phyloP scores from a whole-genome alignment of 2,113 vertebrate genomes.

The Pagrus major region DNA sequence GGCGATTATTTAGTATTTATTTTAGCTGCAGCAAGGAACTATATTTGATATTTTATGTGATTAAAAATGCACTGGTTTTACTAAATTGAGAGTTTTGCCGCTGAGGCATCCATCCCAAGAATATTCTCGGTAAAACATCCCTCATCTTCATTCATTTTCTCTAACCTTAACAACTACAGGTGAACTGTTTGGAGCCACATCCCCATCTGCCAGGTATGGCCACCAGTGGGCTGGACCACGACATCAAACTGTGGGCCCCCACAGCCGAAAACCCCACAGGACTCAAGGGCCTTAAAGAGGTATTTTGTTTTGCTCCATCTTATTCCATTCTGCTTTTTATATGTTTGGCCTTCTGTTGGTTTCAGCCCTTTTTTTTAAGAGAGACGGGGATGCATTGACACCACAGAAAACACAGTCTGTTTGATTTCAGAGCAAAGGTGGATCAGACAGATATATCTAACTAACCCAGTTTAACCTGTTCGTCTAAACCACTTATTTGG shows the following conservation, averaged over 20 bases:
- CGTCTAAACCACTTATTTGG: background rate
- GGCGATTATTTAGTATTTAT: background rate
- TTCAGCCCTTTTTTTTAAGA: background rate
- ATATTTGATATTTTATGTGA: background rate
- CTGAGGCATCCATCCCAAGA: background rate
- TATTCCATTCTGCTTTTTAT: background rate
- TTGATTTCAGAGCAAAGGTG: too few relatives aligned
- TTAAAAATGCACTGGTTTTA: background rate
- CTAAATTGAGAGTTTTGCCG: background rate
- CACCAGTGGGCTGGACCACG: constrained; percentile 94
- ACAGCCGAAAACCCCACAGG: constrained; percentile 90
- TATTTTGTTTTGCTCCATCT: constrained; percentile 47
- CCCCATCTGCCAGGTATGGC: constrained; percentile 93
- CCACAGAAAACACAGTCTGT: background rate
- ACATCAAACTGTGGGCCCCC: constrained; percentile 97
- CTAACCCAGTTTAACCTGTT: background rate
- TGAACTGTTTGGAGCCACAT: constrained; percentile 96
- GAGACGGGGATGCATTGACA: background rate
- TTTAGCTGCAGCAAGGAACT: background rate
- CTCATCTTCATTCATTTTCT: background rate
- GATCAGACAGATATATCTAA: background rate
- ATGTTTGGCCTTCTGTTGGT: background rate
- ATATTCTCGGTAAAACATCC: background rate
- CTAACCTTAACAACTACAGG: constrained; percentile 77
- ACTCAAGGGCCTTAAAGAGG: constrained; percentile 91